Conservation (phyloP, 2,113 vertebrate species). For the Sus scrofa region DNA sequence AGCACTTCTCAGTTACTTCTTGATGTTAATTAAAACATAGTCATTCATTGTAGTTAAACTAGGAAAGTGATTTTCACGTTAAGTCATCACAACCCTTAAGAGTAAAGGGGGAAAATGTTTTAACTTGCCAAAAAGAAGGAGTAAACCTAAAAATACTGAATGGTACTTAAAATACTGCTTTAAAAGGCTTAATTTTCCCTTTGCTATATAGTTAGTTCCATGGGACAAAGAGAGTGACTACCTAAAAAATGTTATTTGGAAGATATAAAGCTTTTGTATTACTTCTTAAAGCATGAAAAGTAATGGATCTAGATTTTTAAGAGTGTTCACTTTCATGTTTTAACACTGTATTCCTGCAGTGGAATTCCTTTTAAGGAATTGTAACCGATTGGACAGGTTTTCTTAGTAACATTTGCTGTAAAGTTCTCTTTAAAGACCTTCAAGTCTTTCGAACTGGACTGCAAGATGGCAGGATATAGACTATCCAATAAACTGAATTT, state of each 20-base stretch:
- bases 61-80: slow-evolving; percentile 4
- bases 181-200: background rate
- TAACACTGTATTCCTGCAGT: background rate
- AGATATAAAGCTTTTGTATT: background rate
- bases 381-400: background rate
- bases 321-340: background rate
- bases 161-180: background rate
- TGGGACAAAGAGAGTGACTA: background rate
- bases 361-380: slow-evolving; percentile 48
- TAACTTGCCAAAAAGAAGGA: slow-evolving; percentile 5
- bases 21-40: background rate
- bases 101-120: background rate
- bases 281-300: background rate
- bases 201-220: background rate
- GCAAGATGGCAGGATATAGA: background rate
- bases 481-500: background rate
- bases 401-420: slow-evolving; percentile 24
- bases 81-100: background rate
- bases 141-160: slow-evolving; percentile 29
- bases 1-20: background rate
- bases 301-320: background rate
- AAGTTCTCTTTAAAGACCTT: background rate
- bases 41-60: background rate
- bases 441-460: slow-evolving; percentile 22
- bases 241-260: background rate